Conservation (phyloP, 2,888 invertebrate species). For the Girardia tigrina region DNA sequence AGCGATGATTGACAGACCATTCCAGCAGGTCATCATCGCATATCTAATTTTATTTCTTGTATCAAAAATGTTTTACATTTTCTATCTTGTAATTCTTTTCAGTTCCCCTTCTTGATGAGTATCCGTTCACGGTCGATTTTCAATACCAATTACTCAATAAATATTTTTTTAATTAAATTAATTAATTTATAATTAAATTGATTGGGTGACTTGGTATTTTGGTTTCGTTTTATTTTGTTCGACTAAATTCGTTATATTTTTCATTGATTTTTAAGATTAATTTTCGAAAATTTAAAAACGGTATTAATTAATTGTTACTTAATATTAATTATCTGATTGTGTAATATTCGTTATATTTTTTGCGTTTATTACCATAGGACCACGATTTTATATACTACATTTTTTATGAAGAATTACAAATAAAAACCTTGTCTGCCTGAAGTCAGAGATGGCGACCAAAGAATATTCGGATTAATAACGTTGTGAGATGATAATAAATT, state of each 20-base stretch:
- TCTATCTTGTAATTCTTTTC: not conserved
- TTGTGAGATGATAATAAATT: not conserved
- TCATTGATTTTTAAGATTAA: too few relatives aligned
- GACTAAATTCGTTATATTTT: too few relatives aligned
- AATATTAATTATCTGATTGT: not conserved
- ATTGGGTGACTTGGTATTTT: too few relatives aligned
- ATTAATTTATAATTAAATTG: too few relatives aligned
- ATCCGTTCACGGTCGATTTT: not conserved
- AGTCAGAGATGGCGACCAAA: not conserved
- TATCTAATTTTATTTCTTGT: not conserved
- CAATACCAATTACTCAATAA: not conserved
- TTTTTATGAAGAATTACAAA: not conserved
- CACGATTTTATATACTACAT: too few relatives aligned
- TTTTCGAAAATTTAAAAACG: too few relatives aligned
- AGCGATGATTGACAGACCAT: conserved; percentile 12
- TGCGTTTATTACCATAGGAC: not conserved
- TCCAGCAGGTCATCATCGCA: not conserved
- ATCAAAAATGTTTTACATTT: not conserved
- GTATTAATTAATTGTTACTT: too few relatives aligned
- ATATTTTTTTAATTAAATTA: not conserved
- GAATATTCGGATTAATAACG: not conserved
- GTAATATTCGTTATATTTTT: not conserved
- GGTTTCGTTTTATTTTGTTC: too few relatives aligned
- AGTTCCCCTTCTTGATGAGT: not conserved
- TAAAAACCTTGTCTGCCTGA: not conserved